Base-by-base conservation (phyloP, 2,113 vertebrate genomes). In the Tragulus kanchil region DNA sequence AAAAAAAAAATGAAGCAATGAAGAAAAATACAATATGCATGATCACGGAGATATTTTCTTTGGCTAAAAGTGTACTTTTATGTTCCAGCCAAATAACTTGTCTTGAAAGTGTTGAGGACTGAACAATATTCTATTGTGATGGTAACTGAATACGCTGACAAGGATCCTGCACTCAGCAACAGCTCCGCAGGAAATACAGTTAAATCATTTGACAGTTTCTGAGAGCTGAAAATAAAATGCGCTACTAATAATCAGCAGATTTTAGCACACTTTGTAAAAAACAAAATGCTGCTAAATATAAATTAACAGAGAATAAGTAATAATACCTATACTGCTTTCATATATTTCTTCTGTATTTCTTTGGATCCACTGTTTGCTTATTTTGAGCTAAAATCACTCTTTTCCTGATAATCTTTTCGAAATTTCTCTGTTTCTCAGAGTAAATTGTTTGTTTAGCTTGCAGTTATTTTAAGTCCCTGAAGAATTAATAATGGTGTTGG, bases 401-500 rank as follows among this genome's bases (percentile, higher is more conserved):
- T 90, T 77, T 94, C 17, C 28, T 96, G 83, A 58, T 94, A 94
- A 94, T 21, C 10, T 95, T 94, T 97, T 96, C 48, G 56, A 95
- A 93, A 98, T 85, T 3, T 71, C 71, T 4, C 59, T 96, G 65
- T 91, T 98, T 98, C 97, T 88, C 94, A 87, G 93, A 97, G 77
- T 89, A 91, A 98, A 98, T 97, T 97, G 97, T 97, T 98, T 98
- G 52, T 97, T 61, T 91, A 95, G 88, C 97, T 95, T 75, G 86
- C 59, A 98, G 97, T 94, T 96, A 69, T 94, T 97, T 98, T 77
- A 45, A 84, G 61, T 84, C 96, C 50, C 65, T 96, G 86, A 97
- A 96, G 93, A 98, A 98, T 97, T 98, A 97, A 96, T 98, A 98
- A 97, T 19, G 12, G 8, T 71, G 17, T 82, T 98, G 92, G 28